Conservation (phyloP, 2,888 invertebrate genomes). For the Epicampocera succincta region DNA sequence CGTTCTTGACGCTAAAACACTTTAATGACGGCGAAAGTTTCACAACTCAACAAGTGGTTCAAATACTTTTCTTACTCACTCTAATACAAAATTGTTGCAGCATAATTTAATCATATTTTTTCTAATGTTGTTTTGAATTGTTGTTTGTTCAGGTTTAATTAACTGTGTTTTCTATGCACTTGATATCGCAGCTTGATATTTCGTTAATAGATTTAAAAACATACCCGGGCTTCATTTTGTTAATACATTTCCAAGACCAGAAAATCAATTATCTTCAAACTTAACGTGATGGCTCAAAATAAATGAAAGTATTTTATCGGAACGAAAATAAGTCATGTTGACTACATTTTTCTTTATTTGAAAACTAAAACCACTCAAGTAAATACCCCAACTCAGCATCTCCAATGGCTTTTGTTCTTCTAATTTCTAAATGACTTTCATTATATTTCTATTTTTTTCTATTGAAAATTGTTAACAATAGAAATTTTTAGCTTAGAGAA, state of each 20-base stretch:
- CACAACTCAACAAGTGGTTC: constrained; percentile 56
- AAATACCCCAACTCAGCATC: neutral
- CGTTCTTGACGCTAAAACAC: too few species aligned
- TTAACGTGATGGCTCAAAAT: constrained; percentile 21
- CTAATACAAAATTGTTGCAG: constrained; percentile 32
- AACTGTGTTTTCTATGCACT: constrained; percentile 47
- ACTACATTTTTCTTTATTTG: neutral
- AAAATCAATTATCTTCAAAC: constrained; percentile 39
- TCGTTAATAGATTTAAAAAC: neutral
- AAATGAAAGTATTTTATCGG: constrained; percentile 46
- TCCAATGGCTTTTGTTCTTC: constrained; percentile 1
- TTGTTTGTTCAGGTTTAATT: constrained; percentile 47
- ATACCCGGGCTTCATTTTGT: neutral
- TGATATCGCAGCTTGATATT: constrained; percentile 18
- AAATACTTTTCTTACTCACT: constrained; percentile 15
- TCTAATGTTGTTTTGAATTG: neutral
- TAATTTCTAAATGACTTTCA: constrained; percentile 46
- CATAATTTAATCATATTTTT: constrained; percentile 25
- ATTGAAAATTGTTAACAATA: constrained; percentile 22
- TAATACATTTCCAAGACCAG: constrained; percentile 2
- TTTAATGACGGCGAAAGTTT: constrained; percentile 37
- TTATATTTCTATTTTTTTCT: constrained; percentile 19
- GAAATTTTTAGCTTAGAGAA: constrained; percentile 37
- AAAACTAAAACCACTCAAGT: constrained; percentile 7
- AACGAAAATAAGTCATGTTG: constrained; percentile 15